Evolutionary conservation across 2,888 invertebrate species (phyloP).

Genomic region (Acleris laterana): DNA sequence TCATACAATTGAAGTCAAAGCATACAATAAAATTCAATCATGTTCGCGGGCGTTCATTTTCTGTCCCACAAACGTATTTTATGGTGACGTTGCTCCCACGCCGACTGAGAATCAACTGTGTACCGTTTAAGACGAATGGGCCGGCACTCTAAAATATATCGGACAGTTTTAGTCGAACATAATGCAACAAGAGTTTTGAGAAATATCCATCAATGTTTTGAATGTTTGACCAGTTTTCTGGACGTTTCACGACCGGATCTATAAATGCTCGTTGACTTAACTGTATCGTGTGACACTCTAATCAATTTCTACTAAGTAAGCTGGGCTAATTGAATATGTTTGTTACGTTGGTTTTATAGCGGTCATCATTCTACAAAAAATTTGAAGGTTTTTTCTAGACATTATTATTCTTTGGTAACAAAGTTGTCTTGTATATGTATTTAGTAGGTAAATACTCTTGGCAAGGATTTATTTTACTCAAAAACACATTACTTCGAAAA

Average conservation of each 20-base stretch:
- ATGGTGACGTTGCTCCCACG: conserved; percentile 79
- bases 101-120: conserved; percentile 54
- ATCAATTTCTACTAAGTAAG: conserved; percentile 19
- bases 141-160: conserved; percentile 39
- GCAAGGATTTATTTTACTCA: neutral
- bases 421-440: too few relatives aligned
- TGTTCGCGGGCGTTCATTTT: conserved; percentile 65
- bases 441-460: too few relatives aligned
- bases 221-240: conserved; percentile 31
- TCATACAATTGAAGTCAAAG: conserved; percentile 60
- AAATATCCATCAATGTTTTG: conserved; percentile 37
- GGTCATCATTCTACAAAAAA: neutral
- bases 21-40: conserved; percentile 80
- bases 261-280: conserved; percentile 25
- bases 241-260: conserved; percentile 28
- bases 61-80: conserved; percentile 70
- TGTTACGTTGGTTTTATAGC: neutral
- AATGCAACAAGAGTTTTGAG: conserved; percentile 37
- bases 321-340: conserved; percentile 21
- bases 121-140: conserved; percentile 41
- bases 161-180: conserved; percentile 36
- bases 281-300: conserved; percentile 30
- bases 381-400: neutral
- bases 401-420: neutral
- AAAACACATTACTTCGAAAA: conserved; percentile 1